phyloP scores from a whole-genome alignment of 2,113 vertebrate species.

The Oophaga pumilio region DNA sequence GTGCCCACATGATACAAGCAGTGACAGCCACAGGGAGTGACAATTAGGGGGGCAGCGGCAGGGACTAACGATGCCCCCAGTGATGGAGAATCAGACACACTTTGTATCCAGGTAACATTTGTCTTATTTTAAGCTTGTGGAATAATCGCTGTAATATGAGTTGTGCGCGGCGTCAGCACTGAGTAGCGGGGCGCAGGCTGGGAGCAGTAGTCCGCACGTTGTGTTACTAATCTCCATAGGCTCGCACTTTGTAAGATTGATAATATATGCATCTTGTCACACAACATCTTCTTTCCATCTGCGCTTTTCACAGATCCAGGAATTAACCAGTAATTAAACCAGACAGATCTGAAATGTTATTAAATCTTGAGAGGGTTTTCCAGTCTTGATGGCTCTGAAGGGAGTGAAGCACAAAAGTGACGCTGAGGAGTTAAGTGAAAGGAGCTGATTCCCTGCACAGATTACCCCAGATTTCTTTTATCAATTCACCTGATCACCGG shows the following conservation, averaged over 20 bases:
- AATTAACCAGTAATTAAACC: slow-evolving; percentile 6
- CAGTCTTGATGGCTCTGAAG: not conserved
- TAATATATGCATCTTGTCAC: slow-evolving; percentile 20
- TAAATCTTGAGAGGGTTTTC: not conserved
- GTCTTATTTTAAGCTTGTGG: not conserved
- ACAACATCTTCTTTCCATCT: slow-evolving; percentile 11
- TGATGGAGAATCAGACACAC: not conserved
- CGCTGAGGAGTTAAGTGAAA: too few species aligned
- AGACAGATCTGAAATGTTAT: not conserved
- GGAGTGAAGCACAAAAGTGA: not conserved
- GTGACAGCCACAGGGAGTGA: too few species aligned
- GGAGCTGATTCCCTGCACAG: not conserved
- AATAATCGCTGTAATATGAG: not conserved
- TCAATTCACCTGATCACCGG: not conserved
- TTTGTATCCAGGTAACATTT: not conserved
- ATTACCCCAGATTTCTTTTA: not conserved
- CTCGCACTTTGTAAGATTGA: not conserved
- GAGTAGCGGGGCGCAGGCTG: not conserved
- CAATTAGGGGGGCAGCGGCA: not conserved
- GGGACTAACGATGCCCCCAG: not conserved
- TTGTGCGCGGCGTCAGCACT: not conserved
- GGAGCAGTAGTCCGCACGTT: not conserved
- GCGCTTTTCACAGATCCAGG: not conserved
- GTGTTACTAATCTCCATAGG: not conserved
- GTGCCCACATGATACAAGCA: too few species aligned